Evolutionary conservation across 2,797 vertebrate genomes (phyloP).

Genomic region (Artibeus lituratus): DNA sequence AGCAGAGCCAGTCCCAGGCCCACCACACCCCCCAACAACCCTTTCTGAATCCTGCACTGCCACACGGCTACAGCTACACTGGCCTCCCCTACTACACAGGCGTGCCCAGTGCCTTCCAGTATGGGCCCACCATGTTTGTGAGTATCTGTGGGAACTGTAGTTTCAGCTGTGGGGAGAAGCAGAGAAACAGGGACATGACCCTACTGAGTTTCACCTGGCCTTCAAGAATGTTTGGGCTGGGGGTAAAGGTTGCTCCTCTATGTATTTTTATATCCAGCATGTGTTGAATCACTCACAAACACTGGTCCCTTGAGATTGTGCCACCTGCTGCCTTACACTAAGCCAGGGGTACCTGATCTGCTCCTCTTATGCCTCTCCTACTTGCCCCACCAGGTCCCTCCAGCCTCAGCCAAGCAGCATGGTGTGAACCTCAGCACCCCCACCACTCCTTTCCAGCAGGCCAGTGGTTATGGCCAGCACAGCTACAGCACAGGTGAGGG

Average conservation of each 20-base stretch:
- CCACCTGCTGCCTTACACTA: not conserved
- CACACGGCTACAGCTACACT: constrained; percentile 96
- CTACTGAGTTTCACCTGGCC: not conserved
- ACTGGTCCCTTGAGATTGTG: not conserved
- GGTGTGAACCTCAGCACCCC: constrained; percentile 89
- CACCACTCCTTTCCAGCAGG: constrained; percentile 92
- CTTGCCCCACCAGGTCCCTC: constrained; percentile 84
- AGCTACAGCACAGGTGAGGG: constrained; percentile 90
- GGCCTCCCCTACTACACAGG: constrained; percentile 95
- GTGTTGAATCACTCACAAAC: not conserved
- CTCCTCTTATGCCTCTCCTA: not conserved
- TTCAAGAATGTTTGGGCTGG: not conserved
- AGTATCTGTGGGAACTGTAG: constrained; percentile 67
- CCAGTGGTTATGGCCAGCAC: constrained; percentile 92
- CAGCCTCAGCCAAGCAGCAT: constrained; percentile 94
- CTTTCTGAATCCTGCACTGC: constrained; percentile 94
- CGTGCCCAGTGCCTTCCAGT: constrained; percentile 94
- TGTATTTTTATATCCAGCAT: not conserved
- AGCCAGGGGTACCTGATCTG: not conserved
- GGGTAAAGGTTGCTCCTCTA: not conserved
- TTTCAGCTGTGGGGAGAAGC: not conserved
- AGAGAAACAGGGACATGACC: not conserved
- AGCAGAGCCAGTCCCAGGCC: constrained; percentile 91
- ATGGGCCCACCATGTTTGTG: constrained; percentile 95
- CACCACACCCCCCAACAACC: constrained; percentile 95